Percentiles rank a stretch among this genome's conserved stretches.
Conservation (phyloP, 2,888 invertebrate species). For the Melipona beecheii region DNA sequence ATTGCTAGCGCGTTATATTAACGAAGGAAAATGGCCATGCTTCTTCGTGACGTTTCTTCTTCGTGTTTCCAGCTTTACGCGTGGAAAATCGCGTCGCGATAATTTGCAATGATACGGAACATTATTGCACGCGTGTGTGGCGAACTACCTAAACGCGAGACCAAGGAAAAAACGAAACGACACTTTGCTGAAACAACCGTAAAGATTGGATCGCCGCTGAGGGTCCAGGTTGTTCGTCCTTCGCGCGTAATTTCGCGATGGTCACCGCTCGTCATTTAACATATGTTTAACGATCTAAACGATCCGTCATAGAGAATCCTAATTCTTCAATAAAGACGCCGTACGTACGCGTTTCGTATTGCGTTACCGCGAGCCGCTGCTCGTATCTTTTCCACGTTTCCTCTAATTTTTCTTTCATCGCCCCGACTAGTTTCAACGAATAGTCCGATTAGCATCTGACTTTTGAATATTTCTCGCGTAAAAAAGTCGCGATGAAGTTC, state of each 20-base stretch:
- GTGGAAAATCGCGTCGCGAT: background rate
- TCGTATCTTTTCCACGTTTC: background rate
- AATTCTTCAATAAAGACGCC: constrained; percentile 40
- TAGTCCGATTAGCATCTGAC: background rate
- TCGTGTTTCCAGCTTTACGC: background rate
- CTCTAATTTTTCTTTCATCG: background rate
- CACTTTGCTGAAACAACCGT: constrained; percentile 4
- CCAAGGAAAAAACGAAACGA: background rate
- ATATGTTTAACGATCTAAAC: constrained; percentile 42
- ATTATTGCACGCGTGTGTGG: constrained; percentile 1
- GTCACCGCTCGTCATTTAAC: constrained; percentile 31
- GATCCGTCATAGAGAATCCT: constrained; percentile 22
- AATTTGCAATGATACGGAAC: background rate
- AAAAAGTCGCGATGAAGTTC: background rate
- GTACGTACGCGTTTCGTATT: background rate
- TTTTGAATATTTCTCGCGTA: background rate
- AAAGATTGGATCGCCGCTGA: constrained; percentile 11
- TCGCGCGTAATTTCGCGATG: constrained; percentile 37
- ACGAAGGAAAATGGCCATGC: background rate
- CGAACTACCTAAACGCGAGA: constrained; percentile 2
- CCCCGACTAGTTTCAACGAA: background rate
- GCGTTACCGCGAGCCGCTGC: background rate
- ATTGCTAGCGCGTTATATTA: background rate
- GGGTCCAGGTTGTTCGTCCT: constrained; percentile 25
- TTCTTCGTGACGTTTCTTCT: background rate